Conservation (phyloP, 2,113 vertebrate species). For the Pelodiscus sinensis region DNA sequence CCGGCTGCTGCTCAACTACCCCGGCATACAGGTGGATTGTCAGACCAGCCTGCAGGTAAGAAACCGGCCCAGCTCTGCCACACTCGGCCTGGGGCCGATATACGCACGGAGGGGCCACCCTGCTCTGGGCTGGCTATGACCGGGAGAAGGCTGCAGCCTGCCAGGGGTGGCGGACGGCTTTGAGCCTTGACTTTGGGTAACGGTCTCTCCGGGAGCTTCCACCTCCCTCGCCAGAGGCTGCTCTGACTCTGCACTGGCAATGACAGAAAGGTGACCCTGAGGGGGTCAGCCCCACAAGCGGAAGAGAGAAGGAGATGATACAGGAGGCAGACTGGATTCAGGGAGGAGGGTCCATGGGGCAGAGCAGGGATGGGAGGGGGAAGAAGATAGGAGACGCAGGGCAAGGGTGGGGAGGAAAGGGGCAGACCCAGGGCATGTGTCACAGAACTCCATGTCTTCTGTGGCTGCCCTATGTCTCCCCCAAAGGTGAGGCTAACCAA, state of each 20-base stretch:
- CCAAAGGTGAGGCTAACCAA: not conserved
- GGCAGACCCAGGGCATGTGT: too few relatives aligned
- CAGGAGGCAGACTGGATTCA: not conserved
- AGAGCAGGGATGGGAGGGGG: not conserved
- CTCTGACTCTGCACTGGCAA: not conserved
- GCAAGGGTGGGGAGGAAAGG: too few relatives aligned
- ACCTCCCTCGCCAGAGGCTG: not conserved
- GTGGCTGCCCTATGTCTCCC: not conserved
- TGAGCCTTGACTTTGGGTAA: not conserved
- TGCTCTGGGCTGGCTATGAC: not conserved
- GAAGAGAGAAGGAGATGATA: not conserved
- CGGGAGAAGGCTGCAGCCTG: not conserved
- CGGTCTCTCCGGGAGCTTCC: not conserved
- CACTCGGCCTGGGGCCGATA: not conserved
- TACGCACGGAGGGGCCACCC: fast-evolving
- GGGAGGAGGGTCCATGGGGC: not conserved
- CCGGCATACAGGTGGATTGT: conserved; percentile 65
- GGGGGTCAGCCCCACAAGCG: not conserved
- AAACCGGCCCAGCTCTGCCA: not conserved
- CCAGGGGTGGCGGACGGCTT: not conserved
- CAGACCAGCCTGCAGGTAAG: conserved; percentile 65
- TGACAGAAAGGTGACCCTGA: too few relatives aligned
- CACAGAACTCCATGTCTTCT: not conserved
- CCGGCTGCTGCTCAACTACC: conserved; percentile 70
- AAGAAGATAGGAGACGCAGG: not conserved